These are phyloP conservation scores for Rattus norvegicus DNA, from an alignment of 2,113 vertebrate species.

Conservation along the genomic window GRCr8 NC_086022.1:159479001-159479500, in stretches of 20 bases:
- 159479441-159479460: not conserved
- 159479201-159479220: not conserved
- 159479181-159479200: not conserved
- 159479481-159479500: not conserved
- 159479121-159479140: not conserved
- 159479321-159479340: too few species aligned
- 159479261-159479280: not conserved
- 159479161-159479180: not conserved
- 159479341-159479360: not conserved
- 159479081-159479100: not conserved
- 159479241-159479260: not conserved
- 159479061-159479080: not conserved
- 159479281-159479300: too few species aligned
- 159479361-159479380: not conserved
- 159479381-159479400: not conserved
- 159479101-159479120: not conserved
- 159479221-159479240: not conserved
- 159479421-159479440: not conserved
- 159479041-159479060: not conserved
- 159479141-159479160: not conserved
- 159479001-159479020: not conserved
- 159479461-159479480: not conserved
- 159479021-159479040: not conserved
- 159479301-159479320: not conserved
- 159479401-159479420: not conserved